Base-by-base conservation (phyloP, 2,797 vertebrate genomes). In the Centropyge bicolor region DNA sequence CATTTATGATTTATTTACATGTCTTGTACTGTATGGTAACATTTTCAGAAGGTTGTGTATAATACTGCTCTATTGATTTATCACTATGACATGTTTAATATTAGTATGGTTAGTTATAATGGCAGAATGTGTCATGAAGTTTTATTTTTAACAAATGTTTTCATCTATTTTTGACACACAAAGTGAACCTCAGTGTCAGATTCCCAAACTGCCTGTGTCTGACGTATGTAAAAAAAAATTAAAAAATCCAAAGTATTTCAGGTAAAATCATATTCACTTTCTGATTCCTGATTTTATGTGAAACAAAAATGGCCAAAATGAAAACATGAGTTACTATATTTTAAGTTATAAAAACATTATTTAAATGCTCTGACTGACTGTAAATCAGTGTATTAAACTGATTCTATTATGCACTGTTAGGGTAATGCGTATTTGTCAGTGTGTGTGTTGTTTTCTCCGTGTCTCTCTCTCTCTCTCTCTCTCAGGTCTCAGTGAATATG, bases 401-500 rank as follows among this genome's bases (percentile, higher is more conserved):
- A 56, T 35, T 22, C 7, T 31, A 24, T n/a, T 20, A 1, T 41
- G 19, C 17, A 20, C 20, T 24, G 36, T 66, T 7, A 43, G 20
- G 1, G 4, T 41, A 17, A 49, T 49, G 41, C 17, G 20, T 1
- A 13, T 65, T 20, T 22, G 13, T 64, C 20, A 10, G 1, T 59
- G 54, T 48, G 38, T 24, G 6, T 74, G n/a, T 17, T 48, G 2
- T 48, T 0, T 43, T 2, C 11, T 12, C 35, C 36, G 27, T n/a
- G 9, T 36, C 56, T 59, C 56, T 51, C 9, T 60, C 3, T 40
- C 8, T 62, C 22, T n/a, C 27, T 49, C 8, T 66, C 14, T 64
- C 27, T 74, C 52, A 78, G 78, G 43, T 63, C 36, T 54, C 0
- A 2, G 41, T 72, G 14, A 67, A 90, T 0, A 93, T 93, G 92